Base-by-base conservation (phyloP, 2,888 invertebrate genomes). In the Drosophila meridionalis region DNA sequence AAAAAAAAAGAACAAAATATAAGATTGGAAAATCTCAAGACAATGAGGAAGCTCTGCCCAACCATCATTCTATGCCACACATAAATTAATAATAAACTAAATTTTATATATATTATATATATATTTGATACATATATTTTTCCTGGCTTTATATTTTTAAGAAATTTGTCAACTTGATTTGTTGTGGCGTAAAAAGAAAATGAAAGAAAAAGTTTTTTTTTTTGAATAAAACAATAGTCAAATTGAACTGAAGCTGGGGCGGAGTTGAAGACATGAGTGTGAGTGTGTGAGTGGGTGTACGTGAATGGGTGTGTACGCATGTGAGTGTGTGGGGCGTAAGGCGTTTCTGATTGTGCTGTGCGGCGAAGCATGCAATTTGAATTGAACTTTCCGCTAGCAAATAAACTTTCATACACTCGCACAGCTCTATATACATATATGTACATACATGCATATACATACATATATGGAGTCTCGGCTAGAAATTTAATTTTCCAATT, bases 401-500 rank as follows among this genome's bases (percentile, higher is more conserved):
- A 86, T 80, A 88, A 84, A 84, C 81, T 80, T 80, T 3, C 45
- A 52, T 42, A 58, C 53, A 43, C 65, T n/a, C 62, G 59, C 48
- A 65, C 34, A 20, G 20, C 20, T 20, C 20, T 20, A 20, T 20
- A 20, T 20, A 48, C 52, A 48, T 34, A 67, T 38, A 48, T 60
- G 57, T 38, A 63, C 30, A 50, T 42, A 42, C 8, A 50, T 9
- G 32, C 26, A 40, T 50, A 50, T 53, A 9, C 26, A 32, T 11
- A 14, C 26, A 20, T 12, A 43, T 3, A 48, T 32, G 14, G 11
- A 57, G 26, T 45, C 56, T 32, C 66, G 74, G 89, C 74, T 70
- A 64, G 72, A 87, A 79, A 87, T 89, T 85, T 89, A 85, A 85
- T 85, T 84, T 84, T 84, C 89, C 87, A 84, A 84, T 84, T 89